Conservation (phyloP, 1,140 invertebrate species). For the Camponotus floridanus region DNA sequence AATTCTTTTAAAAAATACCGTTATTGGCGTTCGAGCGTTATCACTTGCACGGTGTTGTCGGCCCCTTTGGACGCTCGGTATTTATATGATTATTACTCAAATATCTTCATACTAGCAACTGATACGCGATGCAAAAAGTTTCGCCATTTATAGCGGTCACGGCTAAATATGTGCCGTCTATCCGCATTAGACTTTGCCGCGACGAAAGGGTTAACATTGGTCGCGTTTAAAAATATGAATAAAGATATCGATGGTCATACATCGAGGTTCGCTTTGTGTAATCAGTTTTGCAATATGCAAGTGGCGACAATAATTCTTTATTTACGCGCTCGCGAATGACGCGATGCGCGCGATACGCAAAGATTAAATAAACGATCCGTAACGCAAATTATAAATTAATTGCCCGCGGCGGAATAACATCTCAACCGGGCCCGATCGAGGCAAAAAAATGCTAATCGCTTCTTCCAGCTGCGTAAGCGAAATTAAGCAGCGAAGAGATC, state of each 20-base stretch:
- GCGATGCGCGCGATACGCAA: not conserved
- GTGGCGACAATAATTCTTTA: constrained; percentile 7
- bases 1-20: no score
- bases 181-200: no score
- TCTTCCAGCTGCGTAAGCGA: constrained; percentile 29
- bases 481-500: constrained; percentile 40
- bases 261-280: not conserved
- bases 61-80: no score
- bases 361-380: constrained; percentile 26
- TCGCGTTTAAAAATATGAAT: not conserved
- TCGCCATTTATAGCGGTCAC: no score
- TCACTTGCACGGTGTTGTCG: no score
- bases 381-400: constrained; percentile 45
- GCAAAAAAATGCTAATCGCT: constrained; percentile 39
- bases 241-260: not conserved
- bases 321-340: not conserved
- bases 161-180: no score
- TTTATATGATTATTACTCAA: no score
- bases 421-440: constrained; percentile 8
- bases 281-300: not conserved
- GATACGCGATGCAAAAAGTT: no score
- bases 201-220: not conserved
- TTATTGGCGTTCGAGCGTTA: no score
- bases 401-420: constrained; percentile 12
- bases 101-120: no score